Evolutionary conservation across 2,888 invertebrate genomes (phyloP).

Genomic region (Congeria kusceri): DNA sequence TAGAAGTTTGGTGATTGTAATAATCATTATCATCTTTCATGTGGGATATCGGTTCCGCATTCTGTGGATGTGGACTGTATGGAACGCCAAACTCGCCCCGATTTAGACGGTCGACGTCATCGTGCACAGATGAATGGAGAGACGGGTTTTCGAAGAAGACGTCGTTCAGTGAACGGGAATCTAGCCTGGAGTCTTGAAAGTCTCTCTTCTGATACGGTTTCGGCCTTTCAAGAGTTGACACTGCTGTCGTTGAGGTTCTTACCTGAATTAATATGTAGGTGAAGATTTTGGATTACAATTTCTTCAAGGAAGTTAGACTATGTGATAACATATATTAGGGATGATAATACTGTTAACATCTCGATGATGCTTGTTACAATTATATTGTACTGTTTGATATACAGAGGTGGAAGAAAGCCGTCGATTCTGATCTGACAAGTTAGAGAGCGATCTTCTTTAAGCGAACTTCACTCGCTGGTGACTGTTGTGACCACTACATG

Average conservation of each 20-base stretch:
- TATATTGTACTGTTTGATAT: too few species aligned
- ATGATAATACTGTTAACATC: too few species aligned
- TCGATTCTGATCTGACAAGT: too few species aligned
- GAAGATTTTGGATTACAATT: not conserved
- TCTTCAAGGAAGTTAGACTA: not conserved
- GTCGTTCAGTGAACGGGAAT: conserved; percentile 49
- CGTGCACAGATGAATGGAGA: conserved; percentile 11
- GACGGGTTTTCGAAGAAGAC: conserved; percentile 25
- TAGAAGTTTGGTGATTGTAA: conserved; percentile 29
- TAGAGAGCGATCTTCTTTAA: too few species aligned
- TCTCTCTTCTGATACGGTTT: conserved; percentile 18
- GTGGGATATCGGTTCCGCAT: not conserved
- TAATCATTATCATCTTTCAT: not conserved
- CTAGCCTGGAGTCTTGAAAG: conserved; percentile 17
- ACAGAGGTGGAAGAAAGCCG: too few species aligned
- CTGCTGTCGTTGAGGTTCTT: conserved; percentile 41
- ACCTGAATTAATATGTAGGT: conserved; percentile 12
- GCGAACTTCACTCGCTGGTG: too few species aligned
- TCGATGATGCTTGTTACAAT: too few species aligned
- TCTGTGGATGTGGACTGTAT: conserved; percentile 1
- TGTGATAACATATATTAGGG: too few species aligned
- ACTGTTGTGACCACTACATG: too few species aligned
- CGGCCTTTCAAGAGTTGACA: conserved; percentile 36
- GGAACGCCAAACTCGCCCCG: not conserved
- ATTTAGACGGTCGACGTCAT: conserved; percentile 13